Evolutionary conservation across 1,140 invertebrate genomes (phyloP), one percentile per base, ranked within the genome.

Genomic region (Chrysomallon squamiferum): DNA sequence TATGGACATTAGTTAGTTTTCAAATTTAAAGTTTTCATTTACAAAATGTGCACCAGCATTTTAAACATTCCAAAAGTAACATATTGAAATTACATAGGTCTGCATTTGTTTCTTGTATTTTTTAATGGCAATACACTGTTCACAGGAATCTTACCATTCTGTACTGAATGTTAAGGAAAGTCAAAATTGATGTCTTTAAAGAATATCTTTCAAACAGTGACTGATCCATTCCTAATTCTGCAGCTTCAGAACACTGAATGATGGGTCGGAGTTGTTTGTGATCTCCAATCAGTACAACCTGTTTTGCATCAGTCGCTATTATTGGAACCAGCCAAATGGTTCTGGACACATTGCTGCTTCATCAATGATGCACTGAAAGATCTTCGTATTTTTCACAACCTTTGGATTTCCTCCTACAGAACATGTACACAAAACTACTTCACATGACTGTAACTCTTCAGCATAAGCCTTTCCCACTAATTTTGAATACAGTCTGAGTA

Each of bases 291-390:
- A 83, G 68, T 9, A 83, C 79, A 47, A 83, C 73, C 60, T 81
- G 79, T 25, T 76, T 61, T 20, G 75, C 66, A n/a, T 69, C 59
- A 18, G 68, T 73, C 29, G 62, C 69, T 7, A 76, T 65, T n/a
- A 81, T 74, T 20, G 80, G 75, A 9, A 80, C 68, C 56, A 83
- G 33, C 66, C 73, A 32, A 82, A 74, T 22, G 81, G 80, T 52
- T 83, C 80, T n/a, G 73, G 76, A 50, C 77, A 79, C 81, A 82
- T 82, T 7, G 76, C 80, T 61, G 72, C 68, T 65, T 83, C 80
- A 60, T 81, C 80, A 57, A 81, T 77, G 13, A 82, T 79, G 4
- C 66, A 25, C 69, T 78, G 75, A 27, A 35, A 56, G 33, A 66
- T 52, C 13, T 65, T 60, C 5, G 57, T 43, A 29, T 35, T 41